phyloP scores from a whole-genome alignment of 1,140 invertebrate species.

The Ericerus pela region DNA sequence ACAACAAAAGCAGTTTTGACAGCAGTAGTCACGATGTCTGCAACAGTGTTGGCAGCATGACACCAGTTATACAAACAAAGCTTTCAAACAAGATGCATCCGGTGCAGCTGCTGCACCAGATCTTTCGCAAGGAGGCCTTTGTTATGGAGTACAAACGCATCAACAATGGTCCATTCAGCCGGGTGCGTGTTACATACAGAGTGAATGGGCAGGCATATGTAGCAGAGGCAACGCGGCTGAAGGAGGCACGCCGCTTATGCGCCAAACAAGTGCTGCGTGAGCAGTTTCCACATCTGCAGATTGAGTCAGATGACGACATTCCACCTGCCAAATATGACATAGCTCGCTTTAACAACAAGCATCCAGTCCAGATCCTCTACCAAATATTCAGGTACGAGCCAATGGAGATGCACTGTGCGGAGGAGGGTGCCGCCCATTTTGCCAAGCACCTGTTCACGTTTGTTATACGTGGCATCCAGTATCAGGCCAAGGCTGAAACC shows the following conservation, averaged over 20 bases:
- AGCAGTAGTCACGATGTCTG: not conserved
- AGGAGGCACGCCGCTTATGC: not conserved
- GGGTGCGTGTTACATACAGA: not conserved
- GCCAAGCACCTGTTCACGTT: conserved; percentile 4
- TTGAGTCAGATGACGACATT: not conserved
- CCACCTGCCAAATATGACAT: not conserved
- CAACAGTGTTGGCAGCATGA: not conserved
- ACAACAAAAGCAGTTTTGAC: not conserved
- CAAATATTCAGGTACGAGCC: conserved; percentile 5
- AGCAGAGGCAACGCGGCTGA: not conserved
- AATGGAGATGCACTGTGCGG: conserved; percentile 3
- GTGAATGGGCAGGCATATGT: not conserved
- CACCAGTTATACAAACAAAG: too few relatives aligned
- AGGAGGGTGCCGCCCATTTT: conserved; percentile 4
- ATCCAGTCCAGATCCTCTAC: not conserved
- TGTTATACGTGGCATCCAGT: conserved; percentile 1
- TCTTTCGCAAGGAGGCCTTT: conserved; percentile 3
- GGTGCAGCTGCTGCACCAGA: conserved; percentile 3
- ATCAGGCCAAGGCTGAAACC: not conserved
- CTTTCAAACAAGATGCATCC: not conserved
- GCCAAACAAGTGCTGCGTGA: not conserved
- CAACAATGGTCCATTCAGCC: conserved; percentile 1
- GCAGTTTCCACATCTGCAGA: not conserved
- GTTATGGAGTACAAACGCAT: conserved; percentile 6
- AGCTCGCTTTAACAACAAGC: not conserved